Base-by-base conservation (phyloP, 1,140 invertebrate species). In the Drosophila elegans region DNA sequence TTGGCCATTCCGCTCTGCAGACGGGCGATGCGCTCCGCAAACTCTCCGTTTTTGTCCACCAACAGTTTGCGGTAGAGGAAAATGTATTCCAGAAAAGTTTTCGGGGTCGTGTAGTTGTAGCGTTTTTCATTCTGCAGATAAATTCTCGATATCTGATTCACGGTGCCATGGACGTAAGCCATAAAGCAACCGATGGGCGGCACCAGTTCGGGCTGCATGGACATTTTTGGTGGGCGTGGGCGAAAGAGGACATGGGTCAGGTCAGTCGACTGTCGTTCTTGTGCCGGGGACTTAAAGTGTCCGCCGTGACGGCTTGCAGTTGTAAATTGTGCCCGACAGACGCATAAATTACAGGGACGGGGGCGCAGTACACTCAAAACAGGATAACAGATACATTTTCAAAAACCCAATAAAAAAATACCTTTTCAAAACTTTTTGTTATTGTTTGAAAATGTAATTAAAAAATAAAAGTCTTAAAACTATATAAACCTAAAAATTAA, bases 31-130 rank as follows among this genome's bases (percentile, higher is more conserved):
- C 96, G 97, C 46, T 95, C 93, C 67, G 95, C 94, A 13, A 98
- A 94, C 60, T 97, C 95, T 1, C 92, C 93, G 16, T 95, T 96
- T 93, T 98, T 98, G 56, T 95, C 95, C 9, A 94, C 94, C 59
- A 99, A 93, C 32, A 99, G 93, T 92, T 98, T 98, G 27, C 95
- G 94, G 91, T 98, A 99, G 3, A 99, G 93, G 56, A 96, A 95
- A 74, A 99, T 98, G 92, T 98, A 97, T 93, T 99, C 98, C 39
- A 99, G 93, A 93, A 98, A 99, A 34, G 97, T 97, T 93, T 99
- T 99, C 0, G 98, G 98, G 6, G 98, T 99, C 2, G 98, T 99
- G 91, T 99, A 99, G 93, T 99, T 99, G 93, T 98, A 98, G 38
- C 98, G 94, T 59, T 95, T 95, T 90, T 99, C 98, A 93, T 98